phyloP scores from a whole-genome alignment of 2,797 vertebrate species.

The Esox lucius region DNA sequence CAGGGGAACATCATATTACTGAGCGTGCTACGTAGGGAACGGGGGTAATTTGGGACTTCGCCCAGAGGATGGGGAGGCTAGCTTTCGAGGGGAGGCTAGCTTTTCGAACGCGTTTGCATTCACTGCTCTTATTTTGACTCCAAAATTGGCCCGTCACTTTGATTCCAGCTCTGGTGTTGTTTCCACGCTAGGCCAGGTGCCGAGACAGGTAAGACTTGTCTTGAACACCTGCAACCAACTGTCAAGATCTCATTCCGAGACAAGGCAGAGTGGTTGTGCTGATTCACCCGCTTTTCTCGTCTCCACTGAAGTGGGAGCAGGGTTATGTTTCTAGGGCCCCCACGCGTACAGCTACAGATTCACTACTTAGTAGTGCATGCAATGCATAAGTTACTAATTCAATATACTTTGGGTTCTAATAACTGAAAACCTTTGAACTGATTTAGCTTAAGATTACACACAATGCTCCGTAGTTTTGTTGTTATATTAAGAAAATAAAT shows the following conservation, averaged over 20 bases:
- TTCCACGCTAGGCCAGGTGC: conserved; percentile 48
- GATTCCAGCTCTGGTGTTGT: conserved; percentile 50
- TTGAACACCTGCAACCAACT: conserved; percentile 59
- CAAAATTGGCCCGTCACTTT: conserved; percentile 41
- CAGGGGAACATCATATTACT: neutral
- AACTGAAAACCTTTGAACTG: too few relatives aligned
- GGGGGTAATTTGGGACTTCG: neutral
- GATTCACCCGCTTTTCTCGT: conserved; percentile 36
- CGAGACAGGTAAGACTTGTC: conserved; percentile 43
- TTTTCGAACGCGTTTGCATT: neutral
- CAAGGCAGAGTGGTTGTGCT: conserved; percentile 46
- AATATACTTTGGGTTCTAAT: neutral
- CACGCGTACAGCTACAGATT: conserved; percentile 41
- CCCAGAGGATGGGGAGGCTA: neutral
- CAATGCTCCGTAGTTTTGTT: too few relatives aligned
- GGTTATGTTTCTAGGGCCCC: conserved; percentile 27
- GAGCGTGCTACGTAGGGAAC: neutral
- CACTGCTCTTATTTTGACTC: conserved; percentile 22
- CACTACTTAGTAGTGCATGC: conserved; percentile 52
- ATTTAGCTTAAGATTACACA: too few relatives aligned
- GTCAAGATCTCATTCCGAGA: conserved; percentile 44
- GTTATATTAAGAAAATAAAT: neutral
- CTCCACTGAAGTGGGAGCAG: conserved; percentile 23
- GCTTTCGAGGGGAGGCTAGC: neutral
- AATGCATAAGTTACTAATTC: neutral